Evolutionary conservation across 2,888 invertebrate genomes (phyloP).

Genomic region (Palloptera scutellata): DNA sequence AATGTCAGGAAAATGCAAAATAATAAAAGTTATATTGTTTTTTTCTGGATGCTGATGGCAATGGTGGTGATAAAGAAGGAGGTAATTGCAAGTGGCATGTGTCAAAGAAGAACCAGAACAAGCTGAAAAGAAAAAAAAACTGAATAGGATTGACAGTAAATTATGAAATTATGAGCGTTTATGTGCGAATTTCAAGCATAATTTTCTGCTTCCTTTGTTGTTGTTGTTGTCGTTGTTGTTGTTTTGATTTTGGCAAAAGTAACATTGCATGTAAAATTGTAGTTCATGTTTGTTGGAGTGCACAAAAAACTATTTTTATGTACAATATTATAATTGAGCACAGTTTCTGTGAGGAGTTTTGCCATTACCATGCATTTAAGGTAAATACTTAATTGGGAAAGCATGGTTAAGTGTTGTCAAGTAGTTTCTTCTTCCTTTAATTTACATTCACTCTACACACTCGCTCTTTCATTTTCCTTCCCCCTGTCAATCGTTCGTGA

Average conservation of each 20-base stretch:
- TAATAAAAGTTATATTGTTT: conserved; percentile 17
- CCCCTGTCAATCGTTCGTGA: too few relatives aligned
- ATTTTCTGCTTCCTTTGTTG: neutral
- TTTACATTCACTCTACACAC: too few relatives aligned
- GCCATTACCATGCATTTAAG: too few relatives aligned
- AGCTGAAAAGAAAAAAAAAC: neutral
- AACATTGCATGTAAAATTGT: conserved; percentile 23
- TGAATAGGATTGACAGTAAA: neutral
- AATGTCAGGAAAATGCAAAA: conserved; percentile 19
- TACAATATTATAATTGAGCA: too few relatives aligned
- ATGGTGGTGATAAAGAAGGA: neutral
- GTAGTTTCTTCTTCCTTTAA: too few relatives aligned
- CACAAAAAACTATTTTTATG: neutral
- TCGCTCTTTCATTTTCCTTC: too few relatives aligned
- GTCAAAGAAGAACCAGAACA: neutral
- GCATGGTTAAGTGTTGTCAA: too few relatives aligned
- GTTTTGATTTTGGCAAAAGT: neutral
- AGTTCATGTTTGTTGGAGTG: neutral
- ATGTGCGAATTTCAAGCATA: neutral
- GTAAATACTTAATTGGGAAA: too few relatives aligned
- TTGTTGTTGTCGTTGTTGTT: neutral
- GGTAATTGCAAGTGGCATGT: neutral
- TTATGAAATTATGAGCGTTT: conserved; percentile 13
- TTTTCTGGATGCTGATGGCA: conserved; percentile 9
- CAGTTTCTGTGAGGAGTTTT: too few relatives aligned